phyloP scores from a whole-genome alignment of 2,797 vertebrate species.

The Chiloscyllium punctatum region DNA sequence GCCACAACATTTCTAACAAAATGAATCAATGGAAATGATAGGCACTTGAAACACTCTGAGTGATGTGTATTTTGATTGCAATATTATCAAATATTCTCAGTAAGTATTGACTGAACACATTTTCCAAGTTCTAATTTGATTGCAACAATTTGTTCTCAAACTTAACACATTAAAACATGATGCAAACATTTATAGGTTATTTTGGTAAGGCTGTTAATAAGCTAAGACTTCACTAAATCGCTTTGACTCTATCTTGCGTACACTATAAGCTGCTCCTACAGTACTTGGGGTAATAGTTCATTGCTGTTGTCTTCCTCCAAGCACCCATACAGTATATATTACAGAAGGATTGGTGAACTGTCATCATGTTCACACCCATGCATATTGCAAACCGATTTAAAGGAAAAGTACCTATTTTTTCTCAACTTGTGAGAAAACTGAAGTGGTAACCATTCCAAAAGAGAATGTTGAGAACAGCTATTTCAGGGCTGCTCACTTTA shows the following conservation, averaged over 20 bases:
- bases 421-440: neutral
- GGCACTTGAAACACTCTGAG: neutral
- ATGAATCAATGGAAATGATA: neutral
- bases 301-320: constrained; percentile 5
- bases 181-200: neutral
- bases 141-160: neutral
- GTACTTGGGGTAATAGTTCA: constrained; percentile 30
- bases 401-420: neutral
- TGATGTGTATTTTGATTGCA: neutral
- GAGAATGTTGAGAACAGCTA: neutral
- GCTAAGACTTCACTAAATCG: neutral
- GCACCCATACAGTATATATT: neutral
- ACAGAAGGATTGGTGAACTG: constrained; percentile 2
- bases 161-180: constrained; percentile 13
- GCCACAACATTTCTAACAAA: neutral
- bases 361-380: neutral
- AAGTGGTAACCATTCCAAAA: neutral
- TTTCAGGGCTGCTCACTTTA: neutral
- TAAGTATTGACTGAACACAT: no score
- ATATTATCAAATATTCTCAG: neutral
- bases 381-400: neutral
- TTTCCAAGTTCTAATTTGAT: neutral
- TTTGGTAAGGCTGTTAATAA: constrained; percentile 21
- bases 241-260: constrained; percentile 1
- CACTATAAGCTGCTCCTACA: neutral